phyloP scores from a whole-genome alignment of 2,888 invertebrate genomes.

The Bombylius discolor region DNA sequence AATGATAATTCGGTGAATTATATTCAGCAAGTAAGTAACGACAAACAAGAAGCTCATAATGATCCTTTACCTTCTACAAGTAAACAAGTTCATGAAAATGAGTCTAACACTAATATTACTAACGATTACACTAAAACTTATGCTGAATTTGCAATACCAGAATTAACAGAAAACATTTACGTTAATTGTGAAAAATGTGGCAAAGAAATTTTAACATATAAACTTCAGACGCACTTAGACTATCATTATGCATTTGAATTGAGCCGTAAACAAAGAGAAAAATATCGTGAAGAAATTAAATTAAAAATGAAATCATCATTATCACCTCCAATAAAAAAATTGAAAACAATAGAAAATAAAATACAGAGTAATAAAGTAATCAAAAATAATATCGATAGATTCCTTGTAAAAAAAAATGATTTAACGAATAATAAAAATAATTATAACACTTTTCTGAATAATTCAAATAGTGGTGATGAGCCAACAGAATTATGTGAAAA shows the following conservation, averaged over 20 bases:
- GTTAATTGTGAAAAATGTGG: constrained; percentile 52
- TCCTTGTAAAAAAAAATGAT: background rate
- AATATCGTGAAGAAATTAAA: constrained; percentile 24
- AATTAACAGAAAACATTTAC: constrained; percentile 19
- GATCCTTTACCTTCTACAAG: background rate
- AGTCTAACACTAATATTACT: background rate
- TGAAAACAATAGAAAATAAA: constrained; percentile 25
- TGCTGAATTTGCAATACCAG: constrained; percentile 25
- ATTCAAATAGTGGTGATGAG: constrained; percentile 18
- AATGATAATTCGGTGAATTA: too few relatives aligned
- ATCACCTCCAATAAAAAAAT: constrained; percentile 15
- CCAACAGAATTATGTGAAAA: constrained; percentile 45
- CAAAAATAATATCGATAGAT: constrained; percentile 1
- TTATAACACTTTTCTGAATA: too few relatives aligned
- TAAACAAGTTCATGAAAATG: background rate
- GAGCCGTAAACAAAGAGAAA: constrained; percentile 42
- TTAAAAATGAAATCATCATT: constrained; percentile 15
- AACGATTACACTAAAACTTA: constrained; percentile 17
- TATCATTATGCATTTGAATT: constrained; percentile 58
- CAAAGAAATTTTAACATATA: constrained; percentile 40
- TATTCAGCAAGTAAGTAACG: too few relatives aligned
- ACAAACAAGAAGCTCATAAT: background rate
- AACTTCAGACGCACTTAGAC: constrained; percentile 54
- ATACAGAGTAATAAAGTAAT: constrained; percentile 1
- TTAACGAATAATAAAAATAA: too few relatives aligned